A percentile compares a stretch with the other conserved stretches of the same genome.
phyloP scores from a whole-genome alignment of 2,797 vertebrate species.

The Channallabes apus region DNA sequence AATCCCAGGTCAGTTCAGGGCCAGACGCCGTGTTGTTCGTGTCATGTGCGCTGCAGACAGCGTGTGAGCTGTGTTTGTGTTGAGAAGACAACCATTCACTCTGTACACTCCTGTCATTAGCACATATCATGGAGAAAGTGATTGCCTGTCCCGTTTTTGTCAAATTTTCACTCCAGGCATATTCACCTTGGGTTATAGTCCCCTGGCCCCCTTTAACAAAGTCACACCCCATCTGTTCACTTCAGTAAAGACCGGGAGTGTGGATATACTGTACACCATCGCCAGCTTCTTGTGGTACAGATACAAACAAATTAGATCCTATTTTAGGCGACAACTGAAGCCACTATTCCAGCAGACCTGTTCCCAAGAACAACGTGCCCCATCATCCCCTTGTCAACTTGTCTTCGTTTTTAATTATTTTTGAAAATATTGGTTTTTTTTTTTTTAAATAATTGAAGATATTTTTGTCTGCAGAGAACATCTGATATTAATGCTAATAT shows the following conservation, averaged over 20 bases:
- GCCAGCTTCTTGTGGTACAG: neutral
- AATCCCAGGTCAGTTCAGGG: conserved; percentile 58
- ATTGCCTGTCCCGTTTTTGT: neutral
- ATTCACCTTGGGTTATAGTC: neutral
- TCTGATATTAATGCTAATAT: conserved; percentile 21
- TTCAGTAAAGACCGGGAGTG: neutral
- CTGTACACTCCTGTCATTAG: neutral
- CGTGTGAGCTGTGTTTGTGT: conserved; percentile 55
- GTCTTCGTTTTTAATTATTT: neutral
- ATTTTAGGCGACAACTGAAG: neutral
- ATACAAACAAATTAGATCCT: neutral
- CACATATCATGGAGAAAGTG: conserved; percentile 31
- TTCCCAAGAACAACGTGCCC: neutral
- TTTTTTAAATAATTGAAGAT: neutral
- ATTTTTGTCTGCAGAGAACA: neutral
- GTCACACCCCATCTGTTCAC: neutral
- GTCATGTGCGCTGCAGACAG: conserved; percentile 37
- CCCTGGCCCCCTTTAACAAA: neutral
- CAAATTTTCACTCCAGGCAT: neutral
- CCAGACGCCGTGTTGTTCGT: conserved; percentile 56
- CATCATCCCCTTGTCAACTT: too few relatives aligned
- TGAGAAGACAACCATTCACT: conserved; percentile 5
- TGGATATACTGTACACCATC: too few relatives aligned
- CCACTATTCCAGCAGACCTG: neutral
- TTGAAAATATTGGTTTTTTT: neutral